Evolutionary conservation across 2,888 invertebrate genomes (phyloP).

Genomic region (Bombylius discolor): DNA sequence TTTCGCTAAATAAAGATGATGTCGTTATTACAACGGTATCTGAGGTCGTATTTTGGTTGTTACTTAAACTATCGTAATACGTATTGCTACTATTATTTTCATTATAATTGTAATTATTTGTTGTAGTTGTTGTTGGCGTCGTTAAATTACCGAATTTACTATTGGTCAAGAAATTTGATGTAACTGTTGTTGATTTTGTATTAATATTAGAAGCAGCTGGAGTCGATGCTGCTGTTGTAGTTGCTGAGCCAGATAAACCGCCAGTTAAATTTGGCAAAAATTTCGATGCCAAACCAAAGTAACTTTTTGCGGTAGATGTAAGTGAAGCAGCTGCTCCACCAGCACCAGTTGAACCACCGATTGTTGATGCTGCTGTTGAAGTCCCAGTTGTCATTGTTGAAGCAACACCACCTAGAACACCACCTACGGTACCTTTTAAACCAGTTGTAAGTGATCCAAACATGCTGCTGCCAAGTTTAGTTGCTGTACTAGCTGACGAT

Average conservation of each 20-base stretch:
- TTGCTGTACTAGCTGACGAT: not conserved
- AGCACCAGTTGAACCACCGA: not conserved
- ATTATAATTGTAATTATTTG: slow-evolving; percentile 1
- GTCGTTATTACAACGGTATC: slow-evolving; percentile 5
- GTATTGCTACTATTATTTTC: not conserved
- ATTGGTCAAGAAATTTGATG: not conserved
- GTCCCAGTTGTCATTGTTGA: not conserved
- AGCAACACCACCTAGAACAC: slow-evolving; percentile 6
- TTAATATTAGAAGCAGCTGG: slow-evolving; percentile 8
- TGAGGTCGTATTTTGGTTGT: slow-evolving; percentile 2
- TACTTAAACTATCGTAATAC: slow-evolving; percentile 1
- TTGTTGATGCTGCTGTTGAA: slow-evolving; percentile 1
- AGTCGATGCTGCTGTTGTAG: slow-evolving; percentile 8
- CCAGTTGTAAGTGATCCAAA: slow-evolving; percentile 9
- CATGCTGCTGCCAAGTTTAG: not conserved
- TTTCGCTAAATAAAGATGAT: not conserved
- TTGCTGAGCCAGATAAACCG: not conserved
- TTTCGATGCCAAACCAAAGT: slow-evolving; percentile 12
- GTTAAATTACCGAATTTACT: not conserved
- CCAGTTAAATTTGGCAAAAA: slow-evolving; percentile 11
- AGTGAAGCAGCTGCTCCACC: slow-evolving; percentile 2
- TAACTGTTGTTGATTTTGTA: slow-evolving; percentile 5
- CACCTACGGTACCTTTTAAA: slow-evolving; percentile 9
- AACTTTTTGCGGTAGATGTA: slow-evolving; percentile 12
- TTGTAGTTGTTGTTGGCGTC: slow-evolving; percentile 8